phyloP scores from a whole-genome alignment of 2,797 vertebrate genomes.

The Menidia menidia region DNA sequence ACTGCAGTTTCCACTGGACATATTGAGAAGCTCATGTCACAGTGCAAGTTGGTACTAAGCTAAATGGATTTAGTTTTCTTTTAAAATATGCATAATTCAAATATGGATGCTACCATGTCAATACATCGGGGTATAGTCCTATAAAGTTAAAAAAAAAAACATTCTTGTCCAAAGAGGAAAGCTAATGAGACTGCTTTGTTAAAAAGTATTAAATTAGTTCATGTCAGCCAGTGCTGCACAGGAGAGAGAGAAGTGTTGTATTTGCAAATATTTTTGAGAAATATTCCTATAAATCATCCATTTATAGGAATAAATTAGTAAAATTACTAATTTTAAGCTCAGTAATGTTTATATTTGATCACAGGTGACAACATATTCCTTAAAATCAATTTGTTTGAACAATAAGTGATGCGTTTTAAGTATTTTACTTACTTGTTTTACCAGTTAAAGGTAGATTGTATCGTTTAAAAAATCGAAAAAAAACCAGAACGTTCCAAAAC shows the following conservation, averaged over 20 bases:
- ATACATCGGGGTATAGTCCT: conserved; percentile 20
- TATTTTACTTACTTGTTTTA: neutral
- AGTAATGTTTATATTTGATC: conserved; percentile 36
- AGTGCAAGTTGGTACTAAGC: conserved; percentile 14
- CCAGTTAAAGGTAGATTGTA: too few species aligned
- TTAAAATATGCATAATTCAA: conserved; percentile 7
- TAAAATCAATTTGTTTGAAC: conserved; percentile 62
- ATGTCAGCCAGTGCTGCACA: conserved; percentile 7
- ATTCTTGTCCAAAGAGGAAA: neutral
- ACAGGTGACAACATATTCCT: conserved; percentile 26
- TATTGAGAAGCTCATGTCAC: conserved; percentile 18
- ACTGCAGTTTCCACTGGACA: conserved; percentile 13
- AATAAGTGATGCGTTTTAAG: conserved; percentile 2
- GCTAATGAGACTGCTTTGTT: neutral
- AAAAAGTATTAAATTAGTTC: neutral
- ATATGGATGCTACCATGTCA: conserved; percentile 29
- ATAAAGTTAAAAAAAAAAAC: conserved; percentile 1
- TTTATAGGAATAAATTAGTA: too few species aligned
- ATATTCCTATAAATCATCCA: conserved; percentile 62
- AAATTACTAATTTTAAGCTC: conserved; percentile 33
- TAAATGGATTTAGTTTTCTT: conserved; percentile 18
- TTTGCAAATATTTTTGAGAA: conserved; percentile 48
- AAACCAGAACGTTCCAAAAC: neutral
- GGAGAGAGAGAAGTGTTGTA: conserved; percentile 22
- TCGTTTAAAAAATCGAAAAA: too few species aligned